These are phyloP conservation scores for Odiellus spinosus DNA, from an alignment of 2,888 invertebrate genomes.

Conservation along the genomic window DNA sequence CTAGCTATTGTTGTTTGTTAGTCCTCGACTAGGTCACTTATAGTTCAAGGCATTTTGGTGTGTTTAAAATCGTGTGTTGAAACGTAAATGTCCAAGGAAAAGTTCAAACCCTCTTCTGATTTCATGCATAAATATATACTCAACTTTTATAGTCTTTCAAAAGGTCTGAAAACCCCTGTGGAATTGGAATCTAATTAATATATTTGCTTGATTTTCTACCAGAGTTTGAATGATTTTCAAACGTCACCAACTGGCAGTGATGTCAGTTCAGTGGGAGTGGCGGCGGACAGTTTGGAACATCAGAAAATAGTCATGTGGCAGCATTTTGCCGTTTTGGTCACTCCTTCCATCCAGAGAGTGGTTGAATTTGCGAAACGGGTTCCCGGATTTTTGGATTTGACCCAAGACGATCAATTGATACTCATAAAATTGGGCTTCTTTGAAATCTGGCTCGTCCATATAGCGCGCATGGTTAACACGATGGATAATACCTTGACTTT, in stretches of 20 bases:
- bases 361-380: slow-evolving; percentile 92
- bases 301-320: slow-evolving; percentile 74
- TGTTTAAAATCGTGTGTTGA: too few relatives aligned
- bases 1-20: too few relatives aligned
- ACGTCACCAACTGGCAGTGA: slow-evolving; percentile 2
- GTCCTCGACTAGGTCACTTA: too few relatives aligned
- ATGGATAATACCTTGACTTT: slow-evolving; percentile 55
- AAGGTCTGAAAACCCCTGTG: too few relatives aligned
- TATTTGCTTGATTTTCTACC: background rate
- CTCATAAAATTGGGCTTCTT: slow-evolving; percentile 92
- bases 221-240: slow-evolving; percentile 21
- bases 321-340: slow-evolving; percentile 68
- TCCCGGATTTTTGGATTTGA: slow-evolving; percentile 72
- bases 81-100: too few relatives aligned
- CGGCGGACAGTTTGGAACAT: slow-evolving; percentile 38
- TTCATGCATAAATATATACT: too few relatives aligned
- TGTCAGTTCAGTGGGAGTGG: slow-evolving; percentile 7
- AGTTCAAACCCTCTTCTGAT: too few relatives aligned
- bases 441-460: slow-evolving; percentile 83
- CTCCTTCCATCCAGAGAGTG: slow-evolving; percentile 78
- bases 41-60: too few relatives aligned
- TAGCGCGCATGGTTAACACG: slow-evolving; percentile 59
- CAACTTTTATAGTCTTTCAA: too few relatives aligned
- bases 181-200: too few relatives aligned
- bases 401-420: slow-evolving; percentile 91